Percentiles rank a stretch among this genome's conserved stretches.
Conservation (phyloP, 2,888 invertebrate species). For the Dolomedes plantarius region DNA sequence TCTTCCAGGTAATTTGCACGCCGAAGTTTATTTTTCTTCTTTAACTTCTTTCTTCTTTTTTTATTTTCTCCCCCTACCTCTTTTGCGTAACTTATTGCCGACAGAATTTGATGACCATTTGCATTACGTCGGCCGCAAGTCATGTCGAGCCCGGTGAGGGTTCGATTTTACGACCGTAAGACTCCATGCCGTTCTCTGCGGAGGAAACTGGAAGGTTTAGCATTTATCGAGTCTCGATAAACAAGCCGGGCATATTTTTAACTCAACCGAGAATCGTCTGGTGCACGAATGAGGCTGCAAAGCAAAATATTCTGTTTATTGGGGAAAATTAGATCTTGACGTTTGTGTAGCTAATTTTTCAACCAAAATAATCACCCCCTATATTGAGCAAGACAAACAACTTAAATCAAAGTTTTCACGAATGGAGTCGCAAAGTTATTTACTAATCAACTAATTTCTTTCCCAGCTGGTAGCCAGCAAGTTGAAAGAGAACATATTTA, state of each 20-base stretch:
- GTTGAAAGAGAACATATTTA: no score
- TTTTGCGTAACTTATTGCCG: constrained; percentile 4
- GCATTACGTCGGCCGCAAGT: background rate
- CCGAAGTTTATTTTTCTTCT: background rate
- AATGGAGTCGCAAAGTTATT: no score
- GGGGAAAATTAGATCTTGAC: no score
- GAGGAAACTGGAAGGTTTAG: background rate
- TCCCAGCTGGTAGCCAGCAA: no score
- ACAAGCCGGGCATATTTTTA: background rate
- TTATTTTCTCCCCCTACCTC: background rate
- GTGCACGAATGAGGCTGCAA: no score
- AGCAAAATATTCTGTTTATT: no score
- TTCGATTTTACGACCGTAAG: background rate
- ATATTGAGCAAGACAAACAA: no score
- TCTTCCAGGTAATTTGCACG: constrained; percentile 44
- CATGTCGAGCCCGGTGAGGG: background rate
- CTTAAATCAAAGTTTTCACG: no score
- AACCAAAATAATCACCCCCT: no score
- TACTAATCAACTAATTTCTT: no score
- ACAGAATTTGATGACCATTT: constrained; percentile 10
- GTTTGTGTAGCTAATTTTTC: no score
- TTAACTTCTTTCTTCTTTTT: background rate
- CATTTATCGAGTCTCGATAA: background rate
- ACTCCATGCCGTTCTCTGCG: background rate
- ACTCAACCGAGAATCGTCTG: no score